Evolutionary conservation across 2,888 invertebrate genomes (phyloP).

Genomic region (Helleia helle): DNA sequence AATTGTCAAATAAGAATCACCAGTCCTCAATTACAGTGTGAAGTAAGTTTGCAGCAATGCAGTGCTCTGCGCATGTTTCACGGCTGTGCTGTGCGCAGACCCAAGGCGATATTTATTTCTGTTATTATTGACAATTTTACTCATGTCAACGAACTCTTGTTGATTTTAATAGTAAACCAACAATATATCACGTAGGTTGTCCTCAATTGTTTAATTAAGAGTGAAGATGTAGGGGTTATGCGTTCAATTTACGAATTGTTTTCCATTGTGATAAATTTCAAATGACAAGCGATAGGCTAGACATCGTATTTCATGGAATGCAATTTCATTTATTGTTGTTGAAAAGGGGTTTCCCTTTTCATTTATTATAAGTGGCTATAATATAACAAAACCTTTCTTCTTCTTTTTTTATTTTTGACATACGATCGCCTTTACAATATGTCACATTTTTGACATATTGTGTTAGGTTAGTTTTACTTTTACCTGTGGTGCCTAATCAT

Average conservation of each 20-base stretch:
- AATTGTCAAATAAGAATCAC: slow-evolving; percentile 22
- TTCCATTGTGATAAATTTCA: background rate
- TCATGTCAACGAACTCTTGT: slow-evolving; percentile 49
- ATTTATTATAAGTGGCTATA: too few relatives aligned
- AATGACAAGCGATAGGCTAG: background rate
- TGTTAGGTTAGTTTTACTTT: too few relatives aligned
- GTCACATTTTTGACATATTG: too few relatives aligned
- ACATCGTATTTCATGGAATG: background rate
- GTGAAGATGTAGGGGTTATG: background rate
- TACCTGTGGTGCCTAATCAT: too few relatives aligned
- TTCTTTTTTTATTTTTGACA: too few relatives aligned
- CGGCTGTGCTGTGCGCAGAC: slow-evolving; percentile 58
- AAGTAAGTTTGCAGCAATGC: slow-evolving; percentile 69
- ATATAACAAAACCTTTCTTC: too few relatives aligned
- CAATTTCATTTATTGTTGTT: background rate
- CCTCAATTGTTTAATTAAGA: slow-evolving; percentile 3
- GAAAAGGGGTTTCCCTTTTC: too few relatives aligned
- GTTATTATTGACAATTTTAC: slow-evolving; percentile 55
- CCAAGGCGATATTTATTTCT: slow-evolving; percentile 37
- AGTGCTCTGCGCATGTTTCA: slow-evolving; percentile 64
- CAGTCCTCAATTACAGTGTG: slow-evolving; percentile 39
- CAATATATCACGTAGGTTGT: background rate
- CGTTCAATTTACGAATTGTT: background rate
- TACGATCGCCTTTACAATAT: too few relatives aligned
- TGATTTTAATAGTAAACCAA: background rate